phyloP scores from a whole-genome alignment of 2,888 invertebrate species.

The Cecidostiba fungosa region DNA sequence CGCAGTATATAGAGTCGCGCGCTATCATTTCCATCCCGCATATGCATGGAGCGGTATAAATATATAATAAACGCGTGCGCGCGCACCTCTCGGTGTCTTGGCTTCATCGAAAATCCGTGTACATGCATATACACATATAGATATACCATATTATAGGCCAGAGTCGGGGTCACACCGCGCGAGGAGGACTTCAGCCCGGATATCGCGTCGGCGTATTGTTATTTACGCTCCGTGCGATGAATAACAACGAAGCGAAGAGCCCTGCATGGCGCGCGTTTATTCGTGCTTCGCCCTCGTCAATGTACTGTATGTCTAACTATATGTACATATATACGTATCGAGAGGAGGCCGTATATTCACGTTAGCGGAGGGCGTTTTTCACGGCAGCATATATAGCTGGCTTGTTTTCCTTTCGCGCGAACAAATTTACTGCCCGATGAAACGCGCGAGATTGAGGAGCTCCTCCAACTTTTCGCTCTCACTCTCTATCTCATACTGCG shows the following conservation, averaged over 20 bases:
- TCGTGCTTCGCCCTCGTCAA: conserved; percentile 7
- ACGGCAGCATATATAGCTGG: not conserved
- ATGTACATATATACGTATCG: not conserved
- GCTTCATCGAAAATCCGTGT: not conserved
- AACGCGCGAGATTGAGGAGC: conserved; percentile 26
- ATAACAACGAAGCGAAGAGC: conserved; percentile 39
- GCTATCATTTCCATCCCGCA: conserved; percentile 10
- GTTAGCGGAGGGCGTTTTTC: conserved; percentile 18
- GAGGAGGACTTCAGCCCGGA: conserved; percentile 1
- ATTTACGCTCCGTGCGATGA: conserved; percentile 42
- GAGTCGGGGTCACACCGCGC: not conserved
- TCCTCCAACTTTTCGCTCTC: conserved; percentile 10
- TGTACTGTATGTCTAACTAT: not conserved
- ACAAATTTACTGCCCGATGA: conserved; percentile 31
- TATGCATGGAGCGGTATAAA: not conserved
- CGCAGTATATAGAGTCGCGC: not conserved
- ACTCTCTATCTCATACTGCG: not conserved
- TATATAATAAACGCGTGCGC: not conserved
- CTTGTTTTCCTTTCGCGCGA: conserved; percentile 29
- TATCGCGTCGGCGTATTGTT: conserved; percentile 35
- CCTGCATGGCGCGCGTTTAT: not conserved
- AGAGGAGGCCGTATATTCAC: conserved; percentile 24
- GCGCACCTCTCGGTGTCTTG: not conserved
- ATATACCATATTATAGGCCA: not conserved
- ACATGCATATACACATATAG: not conserved